These are phyloP conservation scores for Vireo griseus DNA, from an alignment of 2,797 vertebrate species.

Conservation along the genomic window DNA sequence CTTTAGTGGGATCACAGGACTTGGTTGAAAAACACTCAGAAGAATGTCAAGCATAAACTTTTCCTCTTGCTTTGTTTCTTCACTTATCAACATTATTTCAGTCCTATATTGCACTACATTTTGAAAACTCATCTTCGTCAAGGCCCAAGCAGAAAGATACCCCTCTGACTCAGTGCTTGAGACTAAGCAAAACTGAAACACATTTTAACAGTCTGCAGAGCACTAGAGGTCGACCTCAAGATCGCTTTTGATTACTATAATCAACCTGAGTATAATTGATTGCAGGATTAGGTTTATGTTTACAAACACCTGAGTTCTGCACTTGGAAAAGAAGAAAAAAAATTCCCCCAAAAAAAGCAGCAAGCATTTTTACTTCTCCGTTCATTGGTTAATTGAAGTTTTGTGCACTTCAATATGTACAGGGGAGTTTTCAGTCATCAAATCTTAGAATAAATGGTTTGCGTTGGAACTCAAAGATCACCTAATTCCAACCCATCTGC, in stretches of 20 bases:
- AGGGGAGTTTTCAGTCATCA: background rate
- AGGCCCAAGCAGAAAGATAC: background rate
- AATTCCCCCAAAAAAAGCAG: background rate
- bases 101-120: background rate
- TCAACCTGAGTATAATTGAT: background rate
- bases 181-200: background rate
- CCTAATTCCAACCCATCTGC: background rate
- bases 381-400: background rate
- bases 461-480: background rate
- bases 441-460: background rate
- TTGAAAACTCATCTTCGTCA: background rate
- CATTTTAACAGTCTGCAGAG: background rate
- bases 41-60: background rate
- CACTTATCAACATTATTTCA: background rate
- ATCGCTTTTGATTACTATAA: background rate
- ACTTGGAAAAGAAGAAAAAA: background rate
- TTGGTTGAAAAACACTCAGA: background rate
- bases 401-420: background rate
- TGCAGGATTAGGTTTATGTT: background rate
- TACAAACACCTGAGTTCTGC: background rate
- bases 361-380: background rate
- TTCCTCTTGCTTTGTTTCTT: background rate
- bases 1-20: background rate
- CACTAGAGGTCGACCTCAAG: background rate
- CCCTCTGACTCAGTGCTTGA: background rate